These are phyloP conservation scores for Pygoscelis adeliae DNA, from an alignment of 2,113 vertebrate species.

Conservation along the genomic window DNA sequence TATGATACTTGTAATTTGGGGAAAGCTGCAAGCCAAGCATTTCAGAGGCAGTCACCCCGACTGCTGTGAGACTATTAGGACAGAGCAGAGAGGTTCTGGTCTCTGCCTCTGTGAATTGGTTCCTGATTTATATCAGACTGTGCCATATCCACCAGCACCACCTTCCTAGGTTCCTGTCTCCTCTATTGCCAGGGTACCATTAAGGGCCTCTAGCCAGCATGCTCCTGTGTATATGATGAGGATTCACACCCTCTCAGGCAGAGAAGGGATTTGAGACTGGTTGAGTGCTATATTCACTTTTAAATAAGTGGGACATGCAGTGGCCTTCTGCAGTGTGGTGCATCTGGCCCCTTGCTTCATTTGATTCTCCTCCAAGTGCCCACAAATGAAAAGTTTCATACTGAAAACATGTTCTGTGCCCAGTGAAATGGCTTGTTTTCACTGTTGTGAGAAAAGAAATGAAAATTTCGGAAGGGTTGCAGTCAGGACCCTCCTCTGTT, in stretches of 20 bases:
- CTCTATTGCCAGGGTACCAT: not conserved
- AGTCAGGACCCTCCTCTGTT: not conserved
- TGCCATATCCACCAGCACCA: not conserved
- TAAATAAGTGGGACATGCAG: not conserved
- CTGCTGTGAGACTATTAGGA: not conserved
- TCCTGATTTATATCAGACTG: rapidly evolving
- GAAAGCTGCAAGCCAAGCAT: not conserved
- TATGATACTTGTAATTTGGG: not conserved
- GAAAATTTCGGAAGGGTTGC: not conserved
- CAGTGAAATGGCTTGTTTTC: not conserved
- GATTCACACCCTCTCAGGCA: not conserved
- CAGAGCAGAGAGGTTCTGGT: not conserved
- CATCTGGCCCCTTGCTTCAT: not conserved
- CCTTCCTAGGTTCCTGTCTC: not conserved
- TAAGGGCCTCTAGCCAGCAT: not conserved
- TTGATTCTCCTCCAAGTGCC: not conserved
- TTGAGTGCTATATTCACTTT: not conserved
- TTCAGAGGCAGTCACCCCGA: not conserved
- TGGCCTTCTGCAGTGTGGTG: not conserved
- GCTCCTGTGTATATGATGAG: rapidly evolving
- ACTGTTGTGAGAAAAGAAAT: not conserved
- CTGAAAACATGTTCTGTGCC: not conserved
- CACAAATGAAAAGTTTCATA: rapidly evolving
- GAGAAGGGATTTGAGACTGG: not conserved
- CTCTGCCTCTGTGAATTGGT: not conserved